These are phyloP conservation scores for Actinia tenebrosa DNA, from an alignment of 64 coral and sea anemone species.

Conservation along the genomic window DNA sequence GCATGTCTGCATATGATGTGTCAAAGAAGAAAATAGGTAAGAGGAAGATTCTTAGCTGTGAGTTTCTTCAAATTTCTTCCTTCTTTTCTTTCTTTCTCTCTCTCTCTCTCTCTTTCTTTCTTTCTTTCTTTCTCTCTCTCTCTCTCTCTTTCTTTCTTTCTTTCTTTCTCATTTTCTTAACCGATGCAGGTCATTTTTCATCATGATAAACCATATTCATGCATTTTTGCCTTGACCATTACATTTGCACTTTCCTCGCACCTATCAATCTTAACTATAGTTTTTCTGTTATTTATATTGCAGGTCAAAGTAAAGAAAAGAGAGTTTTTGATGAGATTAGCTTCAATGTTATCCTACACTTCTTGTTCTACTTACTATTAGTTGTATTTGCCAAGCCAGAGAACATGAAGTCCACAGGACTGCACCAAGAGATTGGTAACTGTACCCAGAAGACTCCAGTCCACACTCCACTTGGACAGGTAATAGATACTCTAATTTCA, in stretches of 20 bases:
- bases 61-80: background rate
- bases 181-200: too few species aligned
- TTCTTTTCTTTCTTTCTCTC: background rate
- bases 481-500: background rate
- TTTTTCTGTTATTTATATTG: background rate
- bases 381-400: slow-evolving; percentile 11
- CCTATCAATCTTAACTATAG: background rate
- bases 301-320: background rate
- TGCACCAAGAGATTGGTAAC: slow-evolving; percentile 18
- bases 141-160: background rate
- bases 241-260: too few species aligned
- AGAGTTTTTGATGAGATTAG: slow-evolving; percentile 13
- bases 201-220: too few species aligned
- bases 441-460: slow-evolving; percentile 13
- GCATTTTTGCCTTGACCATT: too few species aligned
- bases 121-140: background rate
- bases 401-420: background rate
- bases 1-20: background rate
- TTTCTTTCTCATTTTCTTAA: too few species aligned
- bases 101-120: background rate
- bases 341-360: background rate
- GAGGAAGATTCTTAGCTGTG: too few species aligned
- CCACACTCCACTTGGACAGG: slow-evolving; percentile 23
- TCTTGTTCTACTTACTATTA: slow-evolving; percentile 9
- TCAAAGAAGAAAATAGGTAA: background rate